These are phyloP conservation scores for Spinibarbus caldwelli DNA, from an alignment of 2,797 vertebrate genomes.

Conservation along the genomic window DNA sequence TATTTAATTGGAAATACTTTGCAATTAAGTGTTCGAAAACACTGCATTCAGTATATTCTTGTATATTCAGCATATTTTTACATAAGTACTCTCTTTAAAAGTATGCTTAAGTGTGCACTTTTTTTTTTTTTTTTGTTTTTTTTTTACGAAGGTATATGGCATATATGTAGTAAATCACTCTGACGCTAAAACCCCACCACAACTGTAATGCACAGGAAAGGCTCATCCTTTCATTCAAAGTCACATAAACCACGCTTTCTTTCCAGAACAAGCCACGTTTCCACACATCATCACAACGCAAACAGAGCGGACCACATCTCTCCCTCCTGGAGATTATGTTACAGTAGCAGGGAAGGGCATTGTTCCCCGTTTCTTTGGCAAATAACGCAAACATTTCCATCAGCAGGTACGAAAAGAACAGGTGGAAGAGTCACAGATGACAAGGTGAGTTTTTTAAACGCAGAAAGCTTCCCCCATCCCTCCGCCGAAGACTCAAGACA, in stretches of 20 bases:
- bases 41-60: neutral
- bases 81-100: neutral
- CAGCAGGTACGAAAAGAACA: slow-evolving; percentile 51
- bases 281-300: slow-evolving; percentile 28
- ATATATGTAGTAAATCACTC: neutral
- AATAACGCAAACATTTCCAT: slow-evolving; percentile 50
- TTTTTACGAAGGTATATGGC: neutral
- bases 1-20: neutral
- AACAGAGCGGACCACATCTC: slow-evolving; percentile 19
- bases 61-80: neutral
- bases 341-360: slow-evolving; percentile 45
- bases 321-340: slow-evolving; percentile 51
- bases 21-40: neutral
- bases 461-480: neutral
- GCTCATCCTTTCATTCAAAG: slow-evolving; percentile 24
- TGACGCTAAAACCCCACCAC: neutral
- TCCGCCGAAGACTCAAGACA: neutral
- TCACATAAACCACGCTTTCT: slow-evolving; percentile 22
- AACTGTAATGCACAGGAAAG: slow-evolving; percentile 14
- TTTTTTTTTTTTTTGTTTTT: too few species aligned
- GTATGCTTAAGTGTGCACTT: neutral
- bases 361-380: slow-evolving; percentile 49
- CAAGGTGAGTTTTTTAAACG: slow-evolving; percentile 26
- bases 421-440: slow-evolving; percentile 54
- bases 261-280: slow-evolving; percentile 17